These are phyloP conservation scores for Pachycephus smyrnensis DNA, from an alignment of 2,888 invertebrate genomes.

Conservation along the genomic window DNA sequence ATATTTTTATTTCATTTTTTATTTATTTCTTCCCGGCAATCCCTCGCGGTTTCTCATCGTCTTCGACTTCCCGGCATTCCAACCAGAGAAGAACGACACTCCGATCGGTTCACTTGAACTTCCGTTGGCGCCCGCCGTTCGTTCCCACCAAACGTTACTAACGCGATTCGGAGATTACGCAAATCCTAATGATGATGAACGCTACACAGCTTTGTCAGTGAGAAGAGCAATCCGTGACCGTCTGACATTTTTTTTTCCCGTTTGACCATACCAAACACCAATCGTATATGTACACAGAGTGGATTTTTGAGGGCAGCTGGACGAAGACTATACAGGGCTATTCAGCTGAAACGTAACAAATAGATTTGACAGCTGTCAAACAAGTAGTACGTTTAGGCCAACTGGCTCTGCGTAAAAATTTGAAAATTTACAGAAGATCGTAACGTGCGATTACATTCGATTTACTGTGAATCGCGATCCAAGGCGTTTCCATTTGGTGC, in stretches of 20 bases:
- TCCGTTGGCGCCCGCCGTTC: neutral
- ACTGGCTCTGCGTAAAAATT: neutral
- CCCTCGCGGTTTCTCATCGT: neutral
- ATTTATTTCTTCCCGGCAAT: neutral
- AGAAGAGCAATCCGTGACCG: no score
- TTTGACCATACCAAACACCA: neutral
- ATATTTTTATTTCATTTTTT: conserved; percentile 16
- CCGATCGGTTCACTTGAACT: no score
- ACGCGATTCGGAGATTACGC: neutral
- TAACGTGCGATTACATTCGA: neutral
- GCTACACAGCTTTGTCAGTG: neutral
- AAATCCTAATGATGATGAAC: neutral
- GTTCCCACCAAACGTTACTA: neutral
- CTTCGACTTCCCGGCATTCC: no score
- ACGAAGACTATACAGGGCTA: neutral
- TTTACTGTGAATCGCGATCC: neutral
- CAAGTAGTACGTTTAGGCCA: no score
- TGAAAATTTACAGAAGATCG: neutral
- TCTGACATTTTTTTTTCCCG: neutral
- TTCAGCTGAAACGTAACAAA: neutral
- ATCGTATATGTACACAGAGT: neutral
- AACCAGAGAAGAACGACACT: no score
- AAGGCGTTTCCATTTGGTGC: no score
- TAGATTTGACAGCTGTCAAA: no score
- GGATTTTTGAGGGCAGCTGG: neutral